Base-by-base conservation (phyloP, 1,140 invertebrate species). In the Rhagoletis pomonella region DNA sequence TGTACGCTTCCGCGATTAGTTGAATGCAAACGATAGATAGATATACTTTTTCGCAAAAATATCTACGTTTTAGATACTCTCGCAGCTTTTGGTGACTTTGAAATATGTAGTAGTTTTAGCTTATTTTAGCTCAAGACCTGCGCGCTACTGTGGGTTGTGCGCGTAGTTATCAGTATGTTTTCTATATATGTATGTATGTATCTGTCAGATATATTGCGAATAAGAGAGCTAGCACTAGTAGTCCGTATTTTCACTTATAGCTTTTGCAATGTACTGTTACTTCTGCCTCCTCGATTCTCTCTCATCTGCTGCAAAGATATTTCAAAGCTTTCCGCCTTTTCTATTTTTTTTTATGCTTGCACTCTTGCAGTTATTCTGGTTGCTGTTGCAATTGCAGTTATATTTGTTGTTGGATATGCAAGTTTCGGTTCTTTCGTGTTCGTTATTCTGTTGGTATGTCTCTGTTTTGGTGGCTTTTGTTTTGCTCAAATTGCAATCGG, bases 1-100 rank as follows among this genome's bases (percentile, higher is more conserved):
- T 50, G 10, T 88, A 77, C 39, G 64, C 89, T 77, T 88, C 55
- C 87, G 69, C 86, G 65, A 65, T 88, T 89, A 81, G 73, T 81
- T 77, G 42, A 77, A 50, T 77, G 69, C 69, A 77, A 77, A 17
- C n/a, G 19, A 17, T 77, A 77, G 42, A 14, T 73, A 73, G 42
- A 5, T 50, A 73, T 50, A 44, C 44, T 44, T 81, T 73, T 73
- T 73, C 67, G 67, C 67, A 73, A 73, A 73, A 29, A 29, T 29
- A 29, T 29, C 29, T 81, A 50, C 47, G 73, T 85, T 42, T 42
- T 29, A 59, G 7, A 17, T 85, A 5, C 55, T 85, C 59, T 85
- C 59, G 42, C 55, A 60, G 39, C 44, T 87, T 58, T 44, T 60
- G 14, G 58, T 73, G 50, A 86, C 62, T 77, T 77, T 87, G 67